These are phyloP conservation scores for Ciconia stormi DNA, from an alignment of 2,113 vertebrate genomes.

Conservation along the genomic window DNA sequence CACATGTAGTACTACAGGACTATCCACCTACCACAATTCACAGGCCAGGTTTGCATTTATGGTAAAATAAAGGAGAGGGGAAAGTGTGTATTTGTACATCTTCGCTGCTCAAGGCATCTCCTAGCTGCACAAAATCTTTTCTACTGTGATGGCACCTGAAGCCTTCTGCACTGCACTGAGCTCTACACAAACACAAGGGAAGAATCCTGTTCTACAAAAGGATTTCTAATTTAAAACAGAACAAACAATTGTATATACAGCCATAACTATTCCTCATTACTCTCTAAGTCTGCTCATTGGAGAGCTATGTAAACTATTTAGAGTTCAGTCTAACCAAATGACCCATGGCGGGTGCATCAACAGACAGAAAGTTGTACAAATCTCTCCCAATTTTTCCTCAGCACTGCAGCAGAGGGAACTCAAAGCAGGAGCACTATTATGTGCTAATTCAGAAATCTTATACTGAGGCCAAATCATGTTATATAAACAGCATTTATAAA, in stretches of 20 bases:
- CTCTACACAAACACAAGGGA: neutral
- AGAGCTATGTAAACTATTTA: constrained; percentile 42
- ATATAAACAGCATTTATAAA: neutral
- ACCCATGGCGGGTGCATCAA: neutral
- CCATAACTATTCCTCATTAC: neutral
- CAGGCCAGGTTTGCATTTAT: neutral
- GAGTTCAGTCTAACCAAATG: neutral
- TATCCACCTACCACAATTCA: neutral
- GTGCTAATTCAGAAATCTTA: neutral
- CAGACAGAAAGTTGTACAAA: neutral
- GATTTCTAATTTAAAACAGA: constrained; percentile 5
- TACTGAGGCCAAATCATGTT: neutral
- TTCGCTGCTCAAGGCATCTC: neutral
- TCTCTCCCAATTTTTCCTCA: neutral
- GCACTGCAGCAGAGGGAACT: neutral
- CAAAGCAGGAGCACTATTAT: neutral
- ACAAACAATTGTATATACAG: neutral
- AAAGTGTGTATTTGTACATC: neutral
- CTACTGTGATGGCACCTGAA: neutral
- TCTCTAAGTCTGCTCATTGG: neutral
- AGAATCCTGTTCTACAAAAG: neutral
- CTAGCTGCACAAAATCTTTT: neutral
- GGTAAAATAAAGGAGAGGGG: neutral
- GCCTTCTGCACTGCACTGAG: neutral
- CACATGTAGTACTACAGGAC: neutral